phyloP scores from a whole-genome alignment of 2,797 vertebrate genomes.

The Telmatherina bonti region DNA sequence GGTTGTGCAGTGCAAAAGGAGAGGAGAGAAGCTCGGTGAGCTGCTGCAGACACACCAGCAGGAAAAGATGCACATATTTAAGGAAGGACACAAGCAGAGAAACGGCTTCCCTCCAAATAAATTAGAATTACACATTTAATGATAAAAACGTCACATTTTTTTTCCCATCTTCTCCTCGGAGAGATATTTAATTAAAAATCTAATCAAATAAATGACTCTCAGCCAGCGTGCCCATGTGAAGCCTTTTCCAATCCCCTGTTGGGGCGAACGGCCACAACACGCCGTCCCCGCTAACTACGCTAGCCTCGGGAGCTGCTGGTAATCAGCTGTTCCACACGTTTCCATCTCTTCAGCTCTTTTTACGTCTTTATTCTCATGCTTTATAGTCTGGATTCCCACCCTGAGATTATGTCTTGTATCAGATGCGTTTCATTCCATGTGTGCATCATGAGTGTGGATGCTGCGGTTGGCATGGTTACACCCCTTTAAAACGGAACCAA shows the following conservation, averaged over 20 bases:
- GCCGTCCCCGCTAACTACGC: constrained; percentile 73
- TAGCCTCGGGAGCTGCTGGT: constrained; percentile 56
- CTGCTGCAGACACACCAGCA: constrained; percentile 36
- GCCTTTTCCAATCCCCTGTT: constrained; percentile 69
- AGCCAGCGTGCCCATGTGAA: constrained; percentile 68
- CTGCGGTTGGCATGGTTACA: constrained; percentile 14
- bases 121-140: constrained; percentile 78
- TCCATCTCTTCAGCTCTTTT: constrained; percentile 56
- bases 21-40: constrained; percentile 27
- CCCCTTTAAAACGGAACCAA: too few relatives aligned
- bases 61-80: constrained; percentile 57
- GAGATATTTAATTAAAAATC: constrained; percentile 83
- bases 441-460: constrained; percentile 1
- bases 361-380: constrained; percentile 36
- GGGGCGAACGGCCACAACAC: constrained; percentile 68
- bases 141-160: constrained; percentile 63
- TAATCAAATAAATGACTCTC: constrained; percentile 81
- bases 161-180: constrained; percentile 54
- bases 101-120: constrained; percentile 73
- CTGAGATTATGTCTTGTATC: constrained; percentile 14
- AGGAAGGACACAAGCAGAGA: constrained; percentile 68
- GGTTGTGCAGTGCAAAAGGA: constrained; percentile 39
- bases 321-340: constrained; percentile 69
- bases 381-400: constrained; percentile 17
- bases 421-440: constrained; percentile 17